phyloP scores from a whole-genome alignment of 92 coral and sea anemone species.

The Epizoanthus rinbou region DNA sequence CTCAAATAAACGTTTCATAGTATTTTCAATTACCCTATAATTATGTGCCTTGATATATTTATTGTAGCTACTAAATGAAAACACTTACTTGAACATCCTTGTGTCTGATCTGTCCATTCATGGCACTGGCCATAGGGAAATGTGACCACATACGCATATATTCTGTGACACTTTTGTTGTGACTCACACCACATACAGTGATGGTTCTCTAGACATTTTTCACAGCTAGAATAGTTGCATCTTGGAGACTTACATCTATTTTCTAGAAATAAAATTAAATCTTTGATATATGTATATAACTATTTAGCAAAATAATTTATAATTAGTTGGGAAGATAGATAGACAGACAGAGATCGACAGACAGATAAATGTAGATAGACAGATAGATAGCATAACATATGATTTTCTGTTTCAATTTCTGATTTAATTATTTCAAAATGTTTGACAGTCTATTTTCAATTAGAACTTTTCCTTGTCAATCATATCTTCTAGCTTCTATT shows the following conservation, averaged over 20 bases:
- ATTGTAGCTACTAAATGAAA: neutral
- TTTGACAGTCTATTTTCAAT: too few species aligned
- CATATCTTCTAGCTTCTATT: too few species aligned
- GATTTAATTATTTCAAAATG: too few species aligned
- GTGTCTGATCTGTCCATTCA: slow-evolving; percentile 68
- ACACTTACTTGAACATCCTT: slow-evolving; percentile 63
- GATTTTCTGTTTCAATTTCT: too few species aligned
- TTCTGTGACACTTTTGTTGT: slow-evolving; percentile 71
- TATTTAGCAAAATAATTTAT: neutral
- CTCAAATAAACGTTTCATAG: neutral
- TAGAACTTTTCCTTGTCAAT: too few species aligned
- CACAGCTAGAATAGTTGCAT: slow-evolving; percentile 14
- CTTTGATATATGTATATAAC: too few species aligned
- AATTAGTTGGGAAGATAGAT: neutral
- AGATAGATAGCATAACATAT: too few species aligned
- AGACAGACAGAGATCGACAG: neutral
- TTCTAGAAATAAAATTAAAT: neutral
- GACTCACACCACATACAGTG: slow-evolving; percentile 95
- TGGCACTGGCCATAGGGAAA: slow-evolving; percentile 97
- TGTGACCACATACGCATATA: slow-evolving; percentile 71
- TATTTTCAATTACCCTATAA: neutral
- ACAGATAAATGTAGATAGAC: too few species aligned
- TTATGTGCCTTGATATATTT: neutral
- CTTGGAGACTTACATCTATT: slow-evolving; percentile 2
- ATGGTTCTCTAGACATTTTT: slow-evolving; percentile 28